Base-by-base conservation (phyloP, 1,140 invertebrate species). In the Caerostris extrusa region DNA sequence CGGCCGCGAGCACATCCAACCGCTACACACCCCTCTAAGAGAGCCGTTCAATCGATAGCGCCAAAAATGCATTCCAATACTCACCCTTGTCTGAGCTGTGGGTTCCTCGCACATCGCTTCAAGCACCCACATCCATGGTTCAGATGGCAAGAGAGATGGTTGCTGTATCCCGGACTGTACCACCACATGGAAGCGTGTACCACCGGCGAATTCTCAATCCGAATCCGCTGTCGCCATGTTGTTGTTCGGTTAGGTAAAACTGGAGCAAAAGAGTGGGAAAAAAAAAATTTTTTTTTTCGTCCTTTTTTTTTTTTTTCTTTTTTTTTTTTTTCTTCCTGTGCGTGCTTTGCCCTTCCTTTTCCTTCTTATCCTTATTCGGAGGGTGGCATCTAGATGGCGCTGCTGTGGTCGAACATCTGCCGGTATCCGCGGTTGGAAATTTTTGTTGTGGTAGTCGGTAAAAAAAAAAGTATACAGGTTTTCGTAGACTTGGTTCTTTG, bases 41-140 rank as follows among this genome's bases (percentile, higher is more conserved):
- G 55, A 57, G 82, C 55, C 34, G 34, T 34, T 58, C 55, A 85
- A 85, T 85, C 82, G 82, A 85, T 85, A 57, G 55, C 19, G 34
- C 55, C n/a, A 85, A 53, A 12, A 77, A 50, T 53, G 50, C 71
- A n/a, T 67, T 67, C 61, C 61, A 67, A 67, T 87, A 87, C 85
- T 87, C 85, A 87, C 85, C 85, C 85, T 60, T 34, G 56, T 87
- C 34, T 87, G 85, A 61, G 60, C 56, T 34, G 34, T 34, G 60
- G 85, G 85, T 50, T 14, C 60, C 64, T 87, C 85, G 60, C 85
- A 87, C 85, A 87, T 87, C 85, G 85, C 85, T 87, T 87, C 85
- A 87, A 67, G 57, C 85, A 87, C 85, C 85, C 85, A 87, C 34
- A 55, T 87, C 85, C 85, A 87, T 53, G 56, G 5, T 87, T 19